Evolutionary conservation across 30 jellyfish, hydroid and myxozoan species (phyloP).

Genomic region (Clytia hemisphaerica): DNA sequence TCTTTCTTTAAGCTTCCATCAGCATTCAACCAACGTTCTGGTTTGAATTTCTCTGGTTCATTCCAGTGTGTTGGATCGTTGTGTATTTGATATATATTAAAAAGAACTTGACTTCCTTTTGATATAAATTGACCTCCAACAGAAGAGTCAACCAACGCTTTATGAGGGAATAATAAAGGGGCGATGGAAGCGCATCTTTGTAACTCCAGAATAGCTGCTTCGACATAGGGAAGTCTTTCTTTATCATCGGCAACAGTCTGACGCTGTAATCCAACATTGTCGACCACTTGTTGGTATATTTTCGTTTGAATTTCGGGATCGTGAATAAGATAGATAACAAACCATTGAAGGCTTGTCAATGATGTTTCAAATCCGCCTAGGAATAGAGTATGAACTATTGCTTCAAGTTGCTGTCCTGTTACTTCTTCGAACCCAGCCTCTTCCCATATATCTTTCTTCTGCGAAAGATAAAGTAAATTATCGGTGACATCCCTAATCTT

Average conservation of each 20-base stretch:
- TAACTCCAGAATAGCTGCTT: slow-evolving; percentile 59
- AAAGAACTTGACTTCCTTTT: slow-evolving; percentile 44
- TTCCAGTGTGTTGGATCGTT: slow-evolving; percentile 62
- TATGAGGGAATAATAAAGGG: slow-evolving; percentile 75
- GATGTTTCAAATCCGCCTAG: slow-evolving; percentile 77
- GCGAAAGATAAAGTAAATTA: slow-evolving; percentile 30
- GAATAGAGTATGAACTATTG: slow-evolving; percentile 46
- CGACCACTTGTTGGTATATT: slow-evolving; percentile 37
- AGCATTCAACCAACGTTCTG: slow-evolving; percentile 70
- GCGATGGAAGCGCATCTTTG: slow-evolving; percentile 47
- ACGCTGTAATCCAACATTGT: slow-evolving; percentile 37
- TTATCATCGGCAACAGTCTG: slow-evolving; percentile 43
- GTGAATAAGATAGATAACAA: slow-evolving; percentile 30
- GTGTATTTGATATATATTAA: slow-evolving; percentile 59
- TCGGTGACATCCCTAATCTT: slow-evolving; percentile 72
- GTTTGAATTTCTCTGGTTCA: slow-evolving; percentile 55
- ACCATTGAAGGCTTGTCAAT: slow-evolving; percentile 60
- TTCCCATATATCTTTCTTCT: not conserved
- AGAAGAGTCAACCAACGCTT: slow-evolving; percentile 44
- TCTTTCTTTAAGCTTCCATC: slow-evolving; percentile 34
- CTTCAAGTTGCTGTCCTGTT: slow-evolving; percentile 44
- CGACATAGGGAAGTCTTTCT: slow-evolving; percentile 29
- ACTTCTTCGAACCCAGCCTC: no score
- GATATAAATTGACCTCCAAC: slow-evolving; percentile 48
- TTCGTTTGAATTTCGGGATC: slow-evolving; percentile 52